A percentile compares a stretch with the other conserved stretches of the same genome.
Evolutionary conservation across 30 jellyfish, hydroid and myxozoan species (phyloP).

Genomic region (Hydractinia symbiolongicarpus): DNA sequence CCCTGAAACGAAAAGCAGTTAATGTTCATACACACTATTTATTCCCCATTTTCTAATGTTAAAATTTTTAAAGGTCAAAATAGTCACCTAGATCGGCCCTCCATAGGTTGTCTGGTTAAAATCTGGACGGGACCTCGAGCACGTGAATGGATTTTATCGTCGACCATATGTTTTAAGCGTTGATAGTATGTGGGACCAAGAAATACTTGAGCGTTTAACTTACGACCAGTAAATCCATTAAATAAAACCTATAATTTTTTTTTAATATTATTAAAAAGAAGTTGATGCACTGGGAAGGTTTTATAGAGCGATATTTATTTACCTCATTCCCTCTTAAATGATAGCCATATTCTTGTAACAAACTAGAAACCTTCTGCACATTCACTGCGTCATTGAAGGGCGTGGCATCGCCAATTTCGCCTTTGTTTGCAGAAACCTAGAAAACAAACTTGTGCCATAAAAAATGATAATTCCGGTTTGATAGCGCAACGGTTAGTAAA

Average conservation of each 20-base stretch:
- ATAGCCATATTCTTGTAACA: slow-evolving; percentile 88
- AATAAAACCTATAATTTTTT: slow-evolving; percentile 61
- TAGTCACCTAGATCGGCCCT: slow-evolving; percentile 95
- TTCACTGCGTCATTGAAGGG: slow-evolving; percentile 99
- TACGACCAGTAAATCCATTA: slow-evolving; percentile 99
- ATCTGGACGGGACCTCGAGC: slow-evolving; percentile 99
- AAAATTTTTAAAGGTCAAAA: neutral
- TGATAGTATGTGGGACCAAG: slow-evolving; percentile 99
- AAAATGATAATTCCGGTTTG: neutral
- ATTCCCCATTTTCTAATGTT: neutral
- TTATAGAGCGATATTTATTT: neutral
- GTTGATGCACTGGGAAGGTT: neutral
- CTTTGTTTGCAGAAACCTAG: slow-evolving; percentile 98
- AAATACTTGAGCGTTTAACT: slow-evolving; percentile 88
- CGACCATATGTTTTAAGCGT: slow-evolving; percentile 99
- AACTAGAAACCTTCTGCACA: slow-evolving; percentile 89
- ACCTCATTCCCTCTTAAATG: slow-evolving; percentile 99
- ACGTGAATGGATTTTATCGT: slow-evolving; percentile 98
- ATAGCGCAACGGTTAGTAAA: neutral
- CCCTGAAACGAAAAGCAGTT: slow-evolving; percentile 44
- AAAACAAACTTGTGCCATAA: neutral
- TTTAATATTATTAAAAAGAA: neutral
- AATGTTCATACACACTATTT: neutral
- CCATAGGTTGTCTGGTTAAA: slow-evolving; percentile 99
- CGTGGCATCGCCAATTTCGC: slow-evolving; percentile 99